Conservation (phyloP, 2,113 vertebrate species). For the Pao palembangensis region DNA sequence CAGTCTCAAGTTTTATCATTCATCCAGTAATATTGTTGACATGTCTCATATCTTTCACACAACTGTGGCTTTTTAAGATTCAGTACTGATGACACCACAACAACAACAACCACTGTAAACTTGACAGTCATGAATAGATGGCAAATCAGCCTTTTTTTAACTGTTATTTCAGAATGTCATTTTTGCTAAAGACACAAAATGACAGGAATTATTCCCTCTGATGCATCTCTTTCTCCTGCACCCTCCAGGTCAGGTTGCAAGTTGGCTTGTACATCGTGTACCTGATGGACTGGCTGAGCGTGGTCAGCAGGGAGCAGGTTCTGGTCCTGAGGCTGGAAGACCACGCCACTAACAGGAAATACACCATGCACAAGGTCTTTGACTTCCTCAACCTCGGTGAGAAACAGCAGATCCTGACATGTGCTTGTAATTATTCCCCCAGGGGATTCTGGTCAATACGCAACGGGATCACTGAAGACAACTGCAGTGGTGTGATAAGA, state of each 20-base stretch:
- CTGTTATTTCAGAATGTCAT: too few species aligned
- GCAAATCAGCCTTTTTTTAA: too few species aligned
- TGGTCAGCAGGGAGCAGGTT: constrained; percentile 86
- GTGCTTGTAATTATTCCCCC: not conserved
- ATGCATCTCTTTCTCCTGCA: not conserved
- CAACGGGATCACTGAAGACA: constrained; percentile 1
- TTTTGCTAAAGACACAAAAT: too few species aligned
- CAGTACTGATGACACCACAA: too few species aligned
- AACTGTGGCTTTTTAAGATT: too few species aligned
- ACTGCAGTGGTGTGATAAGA: not conserved
- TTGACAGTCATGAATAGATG: too few species aligned
- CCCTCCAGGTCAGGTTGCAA: constrained; percentile 86
- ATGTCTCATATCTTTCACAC: too few species aligned
- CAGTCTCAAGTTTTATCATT: too few species aligned
- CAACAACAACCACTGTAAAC: too few species aligned
- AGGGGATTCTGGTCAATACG: constrained; percentile 10
- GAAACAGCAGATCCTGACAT: constrained; percentile 21
- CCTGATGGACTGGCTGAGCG: constrained; percentile 89
- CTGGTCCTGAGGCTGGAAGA: constrained; percentile 92
- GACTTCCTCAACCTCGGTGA: constrained; percentile 87
- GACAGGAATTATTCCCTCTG: not conserved
- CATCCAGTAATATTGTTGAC: too few species aligned
- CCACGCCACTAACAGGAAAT: constrained; percentile 85
- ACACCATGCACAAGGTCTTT: constrained; percentile 91
- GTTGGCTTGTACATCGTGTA: constrained; percentile 93